phyloP scores from a whole-genome alignment of 1,140 invertebrate species.

The Pomacea maculata region DNA sequence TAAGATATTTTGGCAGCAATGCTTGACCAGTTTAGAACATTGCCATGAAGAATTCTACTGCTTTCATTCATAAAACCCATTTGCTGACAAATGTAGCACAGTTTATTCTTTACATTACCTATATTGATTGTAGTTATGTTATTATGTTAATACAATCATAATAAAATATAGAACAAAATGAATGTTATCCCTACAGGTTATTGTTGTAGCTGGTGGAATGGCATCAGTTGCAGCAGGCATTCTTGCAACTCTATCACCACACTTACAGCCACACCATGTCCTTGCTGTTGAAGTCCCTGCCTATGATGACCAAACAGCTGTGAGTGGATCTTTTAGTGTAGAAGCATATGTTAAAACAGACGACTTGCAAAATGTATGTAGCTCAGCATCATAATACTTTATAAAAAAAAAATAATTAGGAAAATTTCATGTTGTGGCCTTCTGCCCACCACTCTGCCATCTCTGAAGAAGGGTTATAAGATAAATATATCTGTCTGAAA shows the following conservation, averaged over 20 bases:
- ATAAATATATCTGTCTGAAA: too few species aligned
- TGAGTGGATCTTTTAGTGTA: background rate
- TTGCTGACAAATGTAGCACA: background rate
- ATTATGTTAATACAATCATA: background rate
- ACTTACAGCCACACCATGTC: conserved; percentile 13
- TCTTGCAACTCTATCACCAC: conserved; percentile 6
- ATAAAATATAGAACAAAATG: background rate
- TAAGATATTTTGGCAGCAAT: too few species aligned
- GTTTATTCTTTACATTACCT: background rate
- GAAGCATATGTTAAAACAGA: too few species aligned
- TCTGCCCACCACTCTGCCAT: too few species aligned
- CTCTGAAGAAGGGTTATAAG: too few species aligned
- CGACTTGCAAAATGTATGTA: too few species aligned
- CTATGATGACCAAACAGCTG: background rate
- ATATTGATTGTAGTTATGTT: background rate
- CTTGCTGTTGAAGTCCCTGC: conserved; percentile 5
- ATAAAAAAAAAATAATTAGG: too few species aligned
- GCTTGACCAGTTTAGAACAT: too few species aligned
- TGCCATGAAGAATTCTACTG: too few species aligned
- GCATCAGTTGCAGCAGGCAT: background rate
- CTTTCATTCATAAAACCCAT: background rate
- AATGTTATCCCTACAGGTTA: background rate
- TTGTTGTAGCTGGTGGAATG: background rate
- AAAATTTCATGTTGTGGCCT: too few species aligned
- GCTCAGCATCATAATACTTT: too few species aligned